These are phyloP conservation scores for Bettongia penicillata DNA, from an alignment of 2,113 vertebrate genomes.

Conservation along the genomic window DNA sequence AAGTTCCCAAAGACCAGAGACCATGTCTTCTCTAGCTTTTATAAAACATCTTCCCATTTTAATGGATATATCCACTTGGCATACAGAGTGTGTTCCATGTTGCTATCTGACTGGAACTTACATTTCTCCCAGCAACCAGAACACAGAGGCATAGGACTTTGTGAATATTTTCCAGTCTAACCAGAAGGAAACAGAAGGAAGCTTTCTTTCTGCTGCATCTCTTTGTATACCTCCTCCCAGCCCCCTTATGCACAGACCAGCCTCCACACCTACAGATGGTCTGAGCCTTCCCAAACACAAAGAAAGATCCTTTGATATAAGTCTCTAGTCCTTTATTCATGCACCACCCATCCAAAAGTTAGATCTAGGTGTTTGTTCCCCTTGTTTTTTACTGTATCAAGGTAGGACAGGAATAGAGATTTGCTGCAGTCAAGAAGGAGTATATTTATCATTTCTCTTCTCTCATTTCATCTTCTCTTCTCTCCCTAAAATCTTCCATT, in stretches of 20 bases:
- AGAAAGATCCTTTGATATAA: not conserved
- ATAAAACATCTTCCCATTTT: not conserved
- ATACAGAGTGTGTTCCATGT: not conserved
- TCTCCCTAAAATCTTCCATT: conserved; percentile 38
- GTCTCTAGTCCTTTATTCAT: not conserved
- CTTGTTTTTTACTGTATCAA: conserved; percentile 59
- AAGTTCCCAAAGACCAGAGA: not conserved
- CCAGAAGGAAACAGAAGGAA: not conserved
- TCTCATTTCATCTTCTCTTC: too few relatives aligned
- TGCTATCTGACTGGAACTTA: not conserved
- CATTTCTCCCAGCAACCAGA: not conserved
- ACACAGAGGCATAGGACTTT: not conserved
- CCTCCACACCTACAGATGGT: not conserved
- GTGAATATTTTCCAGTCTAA: not conserved
- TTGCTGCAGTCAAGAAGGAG: conserved; percentile 28
- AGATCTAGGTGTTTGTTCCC: conserved; percentile 28
- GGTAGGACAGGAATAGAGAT: conserved; percentile 45
- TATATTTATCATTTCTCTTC: conserved; percentile 2
- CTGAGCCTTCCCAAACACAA: not conserved
- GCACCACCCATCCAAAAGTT: conserved; percentile 2
- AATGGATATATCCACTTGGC: not conserved
- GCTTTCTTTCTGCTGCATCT: not conserved
- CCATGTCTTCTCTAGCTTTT: not conserved
- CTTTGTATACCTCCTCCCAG: not conserved
- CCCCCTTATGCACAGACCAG: not conserved